Evolutionary conservation across 2,113 vertebrate genomes (phyloP), one percentile per base, ranked within the genome.

Genomic region (Xenopus borealis): DNA sequence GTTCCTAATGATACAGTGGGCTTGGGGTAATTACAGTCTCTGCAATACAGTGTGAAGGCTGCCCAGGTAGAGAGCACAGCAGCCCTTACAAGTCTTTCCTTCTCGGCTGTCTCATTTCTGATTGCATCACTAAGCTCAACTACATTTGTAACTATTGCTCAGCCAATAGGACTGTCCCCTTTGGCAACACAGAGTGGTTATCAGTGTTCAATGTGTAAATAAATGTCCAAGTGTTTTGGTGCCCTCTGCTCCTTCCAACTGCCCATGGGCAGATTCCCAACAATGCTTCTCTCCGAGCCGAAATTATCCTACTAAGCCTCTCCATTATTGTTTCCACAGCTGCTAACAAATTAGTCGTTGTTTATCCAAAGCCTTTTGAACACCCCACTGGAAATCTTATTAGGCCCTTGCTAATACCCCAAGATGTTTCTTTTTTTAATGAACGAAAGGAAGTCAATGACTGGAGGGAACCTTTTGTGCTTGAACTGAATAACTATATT

Each of bases 261-360:
- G 53, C 63, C 72, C 64, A 30, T 20, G 16, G 64, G 52, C 53
- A 66, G 5, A 16, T 67, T 58, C 58, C 72, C 52, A 52, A 66
- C 58, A 12, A 61, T 66, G 40, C 72, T 44, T 17, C 45, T 13
- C 18, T 20, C 18, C 62, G 44, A 62, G 52, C 14, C 14, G 18
- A 45, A 50, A 62, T 66, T 65, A 55, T 73, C 20, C 14, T 11
- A 66, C 66, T 20, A 12, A 62, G 13, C 40, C 33, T 27, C 27
- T 65, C 45, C 12, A 30, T 30, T 27, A 44, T 73, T 30, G 44
- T 47, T 30, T 3, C 55, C 45, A 58, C 72, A 73, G 71, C 72
- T 66, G 52, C 63, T 46, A 52, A 57, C 72, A 63, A 73, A 73
- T 66, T 73, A 73, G 63, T 57, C 66, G 46, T 46, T 66, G 45